Evolutionary conservation across 2,888 invertebrate genomes (phyloP), one percentile per base, ranked within the genome.

Genomic region (Phoenoteleia sp.): DNA sequence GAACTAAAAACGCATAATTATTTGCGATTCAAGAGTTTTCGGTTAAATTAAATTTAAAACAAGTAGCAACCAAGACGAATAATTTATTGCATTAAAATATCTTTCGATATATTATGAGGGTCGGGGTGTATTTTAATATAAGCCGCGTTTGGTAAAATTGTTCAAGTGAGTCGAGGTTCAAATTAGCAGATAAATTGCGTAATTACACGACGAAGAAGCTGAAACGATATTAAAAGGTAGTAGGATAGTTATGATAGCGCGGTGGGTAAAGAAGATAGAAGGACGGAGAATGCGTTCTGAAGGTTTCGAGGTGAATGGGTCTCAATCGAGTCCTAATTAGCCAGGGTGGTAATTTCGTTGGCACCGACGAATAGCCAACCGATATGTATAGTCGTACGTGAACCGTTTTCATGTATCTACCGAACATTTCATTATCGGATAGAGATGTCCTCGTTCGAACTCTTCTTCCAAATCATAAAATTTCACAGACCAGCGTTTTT

Each of bases 261-360:
- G 39, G 39, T 39, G 56, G 29, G 23, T 23, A 19, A 33, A 36
- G 54, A 29, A 58, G 52, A 52, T 81, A 33, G 27, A 29, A 49
- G 47, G 45, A 66, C 15, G 81, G 74, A 64, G 54, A 64, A 45
- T 77, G n/a, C n/a, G n/a, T 11, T 58, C 29, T 23, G 62, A 47
- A 66, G 82, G 76, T 80, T 85, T 82, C 62, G 54, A 80, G 71
- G 84, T 76, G 87, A 86, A 86, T 71, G 88, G 88, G 86, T 86
- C 88, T 88, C 91, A 92, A 92, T 92, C 91, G 88, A 90, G 90
- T 87, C 88, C 89, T 92, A 92, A 93, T 93, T 93, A 92, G 90
- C 88, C 88, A 85, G 88, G 84, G 86, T 83, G 84, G 66, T 54
- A 56, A 77, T 77, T 72, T 83, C 29, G 77, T 56, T 71, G 58